Conservation (phyloP, 2,797 vertebrate species). For the Eupleurogrammus muticus region DNA sequence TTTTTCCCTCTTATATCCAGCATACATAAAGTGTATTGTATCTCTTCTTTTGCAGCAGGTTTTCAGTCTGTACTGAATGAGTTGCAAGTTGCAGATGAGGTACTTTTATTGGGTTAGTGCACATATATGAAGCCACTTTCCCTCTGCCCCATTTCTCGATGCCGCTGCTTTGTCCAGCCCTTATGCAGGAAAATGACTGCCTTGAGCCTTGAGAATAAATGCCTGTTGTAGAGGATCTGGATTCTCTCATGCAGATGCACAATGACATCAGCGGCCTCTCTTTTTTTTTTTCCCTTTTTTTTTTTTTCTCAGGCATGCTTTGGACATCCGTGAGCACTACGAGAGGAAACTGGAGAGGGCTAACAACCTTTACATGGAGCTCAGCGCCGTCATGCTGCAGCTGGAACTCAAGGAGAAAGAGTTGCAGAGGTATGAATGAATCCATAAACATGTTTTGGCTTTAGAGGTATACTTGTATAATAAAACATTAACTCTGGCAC, state of each 20-base stretch:
- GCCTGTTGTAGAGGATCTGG: constrained; percentile 50
- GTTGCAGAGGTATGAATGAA: constrained; percentile 86
- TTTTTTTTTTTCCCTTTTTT: constrained; percentile 66
- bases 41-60: background rate
- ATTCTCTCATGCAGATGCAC: constrained; percentile 61
- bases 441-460: background rate
- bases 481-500: background rate
- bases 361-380: constrained; percentile 98
- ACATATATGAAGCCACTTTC: constrained; percentile 30
- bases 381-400: constrained; percentile 96
- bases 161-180: constrained; percentile 37
- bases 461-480: background rate
- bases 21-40: background rate
- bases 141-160: constrained; percentile 24
- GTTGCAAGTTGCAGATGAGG: background rate
- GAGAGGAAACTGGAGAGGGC: constrained; percentile 95
- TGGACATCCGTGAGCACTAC: constrained; percentile 97
- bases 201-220: constrained; percentile 31
- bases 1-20: background rate
- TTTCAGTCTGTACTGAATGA: constrained; percentile 1
- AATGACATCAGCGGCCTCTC: constrained; percentile 63
- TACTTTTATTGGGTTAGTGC: constrained; percentile 12
- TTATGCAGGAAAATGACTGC: constrained; percentile 39
- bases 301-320: constrained; percentile 88
- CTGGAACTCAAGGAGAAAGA: constrained; percentile 97